Percentiles rank a stretch among this genome's conserved stretches.
Conservation (phyloP, 2,113 vertebrate species). For the Caloenas nicobarica region DNA sequence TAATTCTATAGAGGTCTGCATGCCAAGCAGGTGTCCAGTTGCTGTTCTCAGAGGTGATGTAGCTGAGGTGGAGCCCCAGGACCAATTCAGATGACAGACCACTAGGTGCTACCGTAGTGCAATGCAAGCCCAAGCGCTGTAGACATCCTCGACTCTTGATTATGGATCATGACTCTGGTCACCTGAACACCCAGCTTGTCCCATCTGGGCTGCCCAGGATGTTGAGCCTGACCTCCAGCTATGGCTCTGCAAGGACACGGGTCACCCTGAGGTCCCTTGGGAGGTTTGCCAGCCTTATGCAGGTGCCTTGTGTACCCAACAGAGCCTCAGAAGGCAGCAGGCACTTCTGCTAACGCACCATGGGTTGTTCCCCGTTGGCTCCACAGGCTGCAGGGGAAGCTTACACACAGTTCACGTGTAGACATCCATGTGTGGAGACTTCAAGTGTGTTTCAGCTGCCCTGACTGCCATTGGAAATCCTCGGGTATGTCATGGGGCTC, state of each 20-base stretch:
- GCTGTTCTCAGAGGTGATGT: background rate
- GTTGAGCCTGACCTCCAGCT: background rate
- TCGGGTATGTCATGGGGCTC: background rate
- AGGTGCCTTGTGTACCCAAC: rapidly evolving
- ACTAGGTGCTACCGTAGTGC: background rate
- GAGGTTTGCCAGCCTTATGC: background rate
- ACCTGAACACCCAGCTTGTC: background rate
- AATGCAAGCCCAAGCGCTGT: background rate
- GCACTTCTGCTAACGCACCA: background rate
- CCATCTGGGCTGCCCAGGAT: background rate
- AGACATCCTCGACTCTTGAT: background rate
- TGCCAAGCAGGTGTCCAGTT: background rate
- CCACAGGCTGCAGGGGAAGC: background rate
- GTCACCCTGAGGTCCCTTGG: background rate
- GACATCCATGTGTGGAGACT: background rate
- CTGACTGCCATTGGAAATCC: background rate
- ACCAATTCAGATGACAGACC: background rate
- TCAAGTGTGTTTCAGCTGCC: background rate
- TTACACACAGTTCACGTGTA: background rate
- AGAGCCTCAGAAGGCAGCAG: background rate
- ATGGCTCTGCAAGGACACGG: rapidly evolving
- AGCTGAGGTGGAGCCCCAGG: background rate
- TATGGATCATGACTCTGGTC: background rate
- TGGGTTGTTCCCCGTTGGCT: background rate
- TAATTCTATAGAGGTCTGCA: background rate